Evolutionary conservation across 2,113 vertebrate genomes (phyloP).

Genomic region (Empidonax alnorum): DNA sequence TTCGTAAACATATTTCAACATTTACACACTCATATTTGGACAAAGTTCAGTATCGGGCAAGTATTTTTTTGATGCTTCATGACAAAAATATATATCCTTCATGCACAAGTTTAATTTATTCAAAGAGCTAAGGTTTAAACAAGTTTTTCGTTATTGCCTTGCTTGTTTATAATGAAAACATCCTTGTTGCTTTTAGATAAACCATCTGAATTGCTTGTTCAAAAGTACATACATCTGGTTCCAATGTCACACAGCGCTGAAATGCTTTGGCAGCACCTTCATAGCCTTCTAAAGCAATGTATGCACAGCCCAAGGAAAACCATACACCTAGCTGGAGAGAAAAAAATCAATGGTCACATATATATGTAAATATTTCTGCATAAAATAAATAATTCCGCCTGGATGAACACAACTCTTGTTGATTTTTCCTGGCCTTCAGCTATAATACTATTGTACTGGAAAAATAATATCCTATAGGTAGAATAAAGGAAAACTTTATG

Average conservation of each 20-base stretch:
- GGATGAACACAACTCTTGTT: background rate
- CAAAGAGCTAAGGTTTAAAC: background rate
- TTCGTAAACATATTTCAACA: background rate
- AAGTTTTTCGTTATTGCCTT: conserved; percentile 44
- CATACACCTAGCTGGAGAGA: conserved; percentile 90
- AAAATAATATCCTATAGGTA: background rate
- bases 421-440: background rate
- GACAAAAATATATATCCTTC: conserved; percentile 27
- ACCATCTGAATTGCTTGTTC: background rate
- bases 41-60: background rate
- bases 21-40: background rate
- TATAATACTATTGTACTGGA: background rate
- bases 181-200: conserved; percentile 52
- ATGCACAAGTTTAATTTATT: background rate
- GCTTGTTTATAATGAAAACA: conserved; percentile 36
- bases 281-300: conserved; percentile 88
- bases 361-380: background rate
- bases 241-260: conserved; percentile 91
- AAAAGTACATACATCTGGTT: conserved; percentile 89
- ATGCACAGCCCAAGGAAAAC: conserved; percentile 96
- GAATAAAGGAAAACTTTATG: background rate
- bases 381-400: background rate
- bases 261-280: conserved; percentile 92
- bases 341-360: background rate
- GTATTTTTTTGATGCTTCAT: background rate